Base-by-base conservation (phyloP, 2,888 invertebrate genomes). In the Agrypnus murinus region DNA sequence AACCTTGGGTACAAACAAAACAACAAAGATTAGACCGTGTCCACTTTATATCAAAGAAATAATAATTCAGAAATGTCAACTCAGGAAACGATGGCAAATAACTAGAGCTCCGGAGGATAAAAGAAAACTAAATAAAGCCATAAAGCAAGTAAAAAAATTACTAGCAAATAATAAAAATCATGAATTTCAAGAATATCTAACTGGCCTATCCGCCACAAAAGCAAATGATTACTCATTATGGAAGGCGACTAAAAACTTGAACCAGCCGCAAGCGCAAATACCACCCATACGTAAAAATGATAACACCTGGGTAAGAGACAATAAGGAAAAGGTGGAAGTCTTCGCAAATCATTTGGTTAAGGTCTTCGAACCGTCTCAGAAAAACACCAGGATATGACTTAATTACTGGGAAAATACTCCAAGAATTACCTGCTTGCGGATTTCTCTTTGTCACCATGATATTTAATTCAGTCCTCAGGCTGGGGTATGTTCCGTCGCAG, bases 41-140 rank as follows among this genome's bases (percentile, higher is more conserved):
- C 40, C 40, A n/a, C 1, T 2, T 10, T 58, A 40, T 7, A 40
- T 40, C 4, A n/a, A n/a, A n/a, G n/a, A n/a, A n/a, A n/a, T n/a
- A n/a, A n/a, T n/a, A n/a, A n/a, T n/a, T n/a, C n/a, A n/a, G n/a
- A 58, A 55, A 32, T n/a, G 58, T n/a, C 38, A 19, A 6, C 19
- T 58, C 1, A 38, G 40, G 10, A 36, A 40, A 57, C 34, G 57
- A 9, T 32, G 57, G 57, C 58, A 58, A 58, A 58, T 55, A 8
- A 55, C 36, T 34, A 55, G 55, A 55, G 32, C 55, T n/a, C 55
- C 55, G 36, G 34, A 58, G 19, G 40, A 58, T 25, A 58, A 58
- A 38, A 9, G n/a, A 9, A 58, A 58, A 58, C 4, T 19, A 40
- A 58, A n/a, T n/a, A n/a, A n/a, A n/a, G n/a, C n/a, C n/a, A n/a